These are phyloP conservation scores for Petrocephalus schoutedeni DNA, from an alignment of 2,797 vertebrate genomes.

Conservation along the genomic window DNA sequence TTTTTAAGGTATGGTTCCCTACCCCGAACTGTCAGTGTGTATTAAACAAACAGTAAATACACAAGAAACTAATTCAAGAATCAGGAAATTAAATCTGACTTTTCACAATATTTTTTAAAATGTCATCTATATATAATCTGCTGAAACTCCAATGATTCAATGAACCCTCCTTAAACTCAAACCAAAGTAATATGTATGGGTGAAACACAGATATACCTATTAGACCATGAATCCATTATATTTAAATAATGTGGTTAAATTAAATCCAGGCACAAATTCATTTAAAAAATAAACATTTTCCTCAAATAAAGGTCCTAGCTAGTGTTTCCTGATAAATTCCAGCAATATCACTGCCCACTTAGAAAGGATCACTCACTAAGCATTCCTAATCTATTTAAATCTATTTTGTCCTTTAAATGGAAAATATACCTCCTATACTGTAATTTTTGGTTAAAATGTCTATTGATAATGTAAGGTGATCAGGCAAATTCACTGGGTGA, in stretches of 20 bases:
- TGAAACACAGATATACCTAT: background rate
- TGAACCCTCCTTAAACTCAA: background rate
- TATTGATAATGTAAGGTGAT: background rate
- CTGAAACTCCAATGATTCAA: background rate
- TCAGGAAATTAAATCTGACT: background rate
- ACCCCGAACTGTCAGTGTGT: background rate
- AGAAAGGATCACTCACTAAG: background rate
- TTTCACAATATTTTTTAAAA: background rate
- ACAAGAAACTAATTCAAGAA: background rate
- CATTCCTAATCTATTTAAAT: background rate
- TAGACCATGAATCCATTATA: background rate
- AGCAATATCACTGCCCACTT: background rate
- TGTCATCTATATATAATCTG: background rate
- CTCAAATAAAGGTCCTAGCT: slow-evolving; percentile 20
- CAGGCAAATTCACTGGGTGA: slow-evolving; percentile 13
- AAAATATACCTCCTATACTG: background rate
- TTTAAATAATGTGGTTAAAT: background rate
- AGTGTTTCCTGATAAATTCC: slow-evolving; percentile 31
- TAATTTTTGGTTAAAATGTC: background rate
- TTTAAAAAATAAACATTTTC: background rate
- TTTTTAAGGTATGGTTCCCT: background rate
- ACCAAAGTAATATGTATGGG: background rate
- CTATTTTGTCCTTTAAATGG: background rate
- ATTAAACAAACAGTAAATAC: background rate
- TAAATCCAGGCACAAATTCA: background rate